phyloP scores from a whole-genome alignment of 2,113 vertebrate genomes.

The Dermatemys mawii region DNA sequence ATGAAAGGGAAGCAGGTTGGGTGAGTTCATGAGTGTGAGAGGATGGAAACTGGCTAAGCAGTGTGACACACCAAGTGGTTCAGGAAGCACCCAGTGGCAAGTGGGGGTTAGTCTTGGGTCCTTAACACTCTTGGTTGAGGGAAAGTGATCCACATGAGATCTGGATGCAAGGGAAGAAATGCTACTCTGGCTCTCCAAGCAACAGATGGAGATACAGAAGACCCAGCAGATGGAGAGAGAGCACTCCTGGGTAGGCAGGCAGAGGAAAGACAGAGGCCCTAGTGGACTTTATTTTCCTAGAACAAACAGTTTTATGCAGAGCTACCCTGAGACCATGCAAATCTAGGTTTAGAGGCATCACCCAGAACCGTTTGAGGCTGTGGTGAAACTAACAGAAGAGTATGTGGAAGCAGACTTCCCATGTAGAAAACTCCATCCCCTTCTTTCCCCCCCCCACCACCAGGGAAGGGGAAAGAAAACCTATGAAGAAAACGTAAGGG shows the following conservation, averaged over 20 bases:
- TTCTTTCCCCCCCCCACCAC: not conserved
- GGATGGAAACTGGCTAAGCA: not conserved
- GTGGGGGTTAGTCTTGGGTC: not conserved
- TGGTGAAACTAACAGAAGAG: not conserved
- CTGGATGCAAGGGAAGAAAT: not conserved
- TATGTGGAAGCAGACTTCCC: not conserved
- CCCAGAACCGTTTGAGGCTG: not conserved
- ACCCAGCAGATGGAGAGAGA: not conserved
- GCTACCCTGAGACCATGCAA: not conserved
- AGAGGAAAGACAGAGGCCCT: not conserved
- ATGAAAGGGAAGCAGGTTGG: not conserved
- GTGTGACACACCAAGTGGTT: too few relatives aligned
- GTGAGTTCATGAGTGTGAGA: not conserved
- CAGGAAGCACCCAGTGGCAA: not conserved
- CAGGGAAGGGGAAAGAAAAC: not conserved
- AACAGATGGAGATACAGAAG: not conserved
- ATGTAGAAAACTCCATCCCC: not conserved
- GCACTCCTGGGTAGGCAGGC: not conserved
- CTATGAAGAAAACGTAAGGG: not conserved
- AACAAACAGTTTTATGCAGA: not conserved
- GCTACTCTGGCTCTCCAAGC: not conserved
- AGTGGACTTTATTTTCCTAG: not conserved
- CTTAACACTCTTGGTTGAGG: not conserved
- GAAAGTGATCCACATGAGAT: too few relatives aligned
- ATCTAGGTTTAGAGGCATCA: not conserved